phyloP scores from a whole-genome alignment of 2,113 vertebrate species.

The Lophura nycthemera region DNA sequence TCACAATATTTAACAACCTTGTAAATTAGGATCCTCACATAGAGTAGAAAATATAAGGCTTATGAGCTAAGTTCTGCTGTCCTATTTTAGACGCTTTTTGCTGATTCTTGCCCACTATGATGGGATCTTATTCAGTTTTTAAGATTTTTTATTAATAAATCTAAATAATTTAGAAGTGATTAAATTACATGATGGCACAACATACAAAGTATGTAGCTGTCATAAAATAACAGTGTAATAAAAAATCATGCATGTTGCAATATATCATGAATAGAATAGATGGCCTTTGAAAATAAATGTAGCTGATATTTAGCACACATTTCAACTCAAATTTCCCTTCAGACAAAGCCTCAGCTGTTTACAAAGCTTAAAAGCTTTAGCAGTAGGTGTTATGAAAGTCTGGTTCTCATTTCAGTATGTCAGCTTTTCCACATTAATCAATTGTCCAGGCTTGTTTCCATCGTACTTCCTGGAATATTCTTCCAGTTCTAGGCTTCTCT shows the following conservation, averaged over 20 bases:
- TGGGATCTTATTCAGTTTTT: not conserved
- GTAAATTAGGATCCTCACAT: not conserved
- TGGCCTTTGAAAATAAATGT: not conserved
- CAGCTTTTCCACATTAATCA: constrained; percentile 39
- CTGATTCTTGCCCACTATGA: not conserved
- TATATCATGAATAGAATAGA: not conserved
- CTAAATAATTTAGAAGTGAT: not conserved
- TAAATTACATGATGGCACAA: not conserved
- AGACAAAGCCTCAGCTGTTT: not conserved
- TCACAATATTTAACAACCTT: not conserved
- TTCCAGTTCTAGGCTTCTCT: constrained; percentile 3
- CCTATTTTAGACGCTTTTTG: not conserved
- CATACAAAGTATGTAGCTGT: not conserved
- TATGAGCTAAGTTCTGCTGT: not conserved
- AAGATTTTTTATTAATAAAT: not conserved
- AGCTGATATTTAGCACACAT: not conserved
- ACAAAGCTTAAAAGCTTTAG: not conserved
- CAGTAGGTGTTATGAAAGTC: not conserved
- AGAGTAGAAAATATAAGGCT: not conserved
- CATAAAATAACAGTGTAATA: not conserved
- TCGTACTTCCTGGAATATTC: not conserved
- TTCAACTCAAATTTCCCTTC: constrained; percentile 24
- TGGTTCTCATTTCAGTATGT: constrained; percentile 13
- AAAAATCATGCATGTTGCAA: not conserved
- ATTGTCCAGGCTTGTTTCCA: constrained; percentile 38